Percentiles rank a stretch among this genome's conserved stretches.
phyloP scores from a whole-genome alignment of 2,888 invertebrate species.

The Entomobrya proxima region DNA sequence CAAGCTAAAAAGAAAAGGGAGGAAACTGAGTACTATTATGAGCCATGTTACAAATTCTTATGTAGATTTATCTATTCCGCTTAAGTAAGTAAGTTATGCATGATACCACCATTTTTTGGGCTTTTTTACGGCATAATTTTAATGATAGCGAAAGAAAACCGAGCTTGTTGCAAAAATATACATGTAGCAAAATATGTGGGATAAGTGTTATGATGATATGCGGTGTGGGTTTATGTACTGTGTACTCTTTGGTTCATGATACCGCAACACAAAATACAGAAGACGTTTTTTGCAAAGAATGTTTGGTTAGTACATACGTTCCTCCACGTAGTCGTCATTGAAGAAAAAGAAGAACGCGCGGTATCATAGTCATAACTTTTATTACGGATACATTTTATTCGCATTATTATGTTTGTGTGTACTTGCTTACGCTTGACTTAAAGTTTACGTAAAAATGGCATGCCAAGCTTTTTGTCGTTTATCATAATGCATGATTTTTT shows the following conservation, averaged over 20 bases:
- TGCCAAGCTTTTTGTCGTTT: background rate
- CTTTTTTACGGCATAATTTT: constrained; percentile 36
- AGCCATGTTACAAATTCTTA: constrained; percentile 5
- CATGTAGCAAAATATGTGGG: too few relatives aligned
- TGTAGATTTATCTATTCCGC: constrained; percentile 31
- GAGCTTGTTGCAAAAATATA: background rate
- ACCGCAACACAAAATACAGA: too few relatives aligned
- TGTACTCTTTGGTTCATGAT: too few relatives aligned
- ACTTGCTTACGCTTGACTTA: background rate
- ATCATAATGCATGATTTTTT: too few relatives aligned
- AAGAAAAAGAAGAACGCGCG: background rate
- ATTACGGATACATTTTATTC: background rate
- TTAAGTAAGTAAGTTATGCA: too few relatives aligned
- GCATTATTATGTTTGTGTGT: background rate
- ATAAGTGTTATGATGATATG: background rate
- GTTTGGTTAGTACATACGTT: too few relatives aligned
- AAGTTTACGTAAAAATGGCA: background rate
- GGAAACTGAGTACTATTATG: background rate
- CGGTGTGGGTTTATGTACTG: too few relatives aligned
- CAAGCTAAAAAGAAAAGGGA: background rate
- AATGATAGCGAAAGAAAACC: constrained; percentile 13
- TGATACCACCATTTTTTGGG: background rate
- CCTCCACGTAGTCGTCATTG: background rate
- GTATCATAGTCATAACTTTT: background rate
- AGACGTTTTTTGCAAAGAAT: too few relatives aligned